Evolutionary conservation across 2,888 invertebrate species (phyloP).

Genomic region (Prenolepis imparis): DNA sequence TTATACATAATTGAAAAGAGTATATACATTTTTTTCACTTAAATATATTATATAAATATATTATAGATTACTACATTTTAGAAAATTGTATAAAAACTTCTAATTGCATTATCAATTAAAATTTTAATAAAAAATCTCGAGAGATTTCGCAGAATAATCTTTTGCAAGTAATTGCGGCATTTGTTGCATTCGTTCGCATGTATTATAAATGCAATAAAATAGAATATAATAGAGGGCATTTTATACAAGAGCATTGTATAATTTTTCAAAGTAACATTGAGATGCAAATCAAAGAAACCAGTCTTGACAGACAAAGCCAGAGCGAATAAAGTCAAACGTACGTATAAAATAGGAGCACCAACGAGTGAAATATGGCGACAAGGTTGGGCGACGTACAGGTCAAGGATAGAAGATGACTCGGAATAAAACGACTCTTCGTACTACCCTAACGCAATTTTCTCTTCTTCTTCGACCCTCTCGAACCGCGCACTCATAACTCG

Average conservation of each 20-base stretch:
- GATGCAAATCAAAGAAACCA: not conserved
- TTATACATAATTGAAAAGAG: not conserved
- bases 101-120: not conserved
- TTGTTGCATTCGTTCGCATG: not conserved
- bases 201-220: conserved; percentile 8
- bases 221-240: not conserved
- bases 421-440: conserved; percentile 53
- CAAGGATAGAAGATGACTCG: conserved; percentile 48
- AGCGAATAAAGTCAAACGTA: conserved; percentile 47
- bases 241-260: conserved; percentile 31
- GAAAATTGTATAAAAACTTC: not conserved
- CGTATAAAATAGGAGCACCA: conserved; percentile 16
- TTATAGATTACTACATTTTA: not conserved
- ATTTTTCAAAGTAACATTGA: conserved; percentile 39
- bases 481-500: conserved; percentile 50
- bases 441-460: conserved; percentile 70
- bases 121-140: not conserved
- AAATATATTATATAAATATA: not conserved
- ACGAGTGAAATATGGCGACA: conserved; percentile 16
- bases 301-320: conserved; percentile 7
- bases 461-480: conserved; percentile 44
- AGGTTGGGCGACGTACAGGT: not conserved
- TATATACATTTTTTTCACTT: not conserved
- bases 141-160: not conserved
- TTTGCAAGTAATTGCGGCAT: not conserved